Evolutionary conservation across 2,113 vertebrate species (phyloP).

Genomic region (Antechinus flavipes): DNA sequence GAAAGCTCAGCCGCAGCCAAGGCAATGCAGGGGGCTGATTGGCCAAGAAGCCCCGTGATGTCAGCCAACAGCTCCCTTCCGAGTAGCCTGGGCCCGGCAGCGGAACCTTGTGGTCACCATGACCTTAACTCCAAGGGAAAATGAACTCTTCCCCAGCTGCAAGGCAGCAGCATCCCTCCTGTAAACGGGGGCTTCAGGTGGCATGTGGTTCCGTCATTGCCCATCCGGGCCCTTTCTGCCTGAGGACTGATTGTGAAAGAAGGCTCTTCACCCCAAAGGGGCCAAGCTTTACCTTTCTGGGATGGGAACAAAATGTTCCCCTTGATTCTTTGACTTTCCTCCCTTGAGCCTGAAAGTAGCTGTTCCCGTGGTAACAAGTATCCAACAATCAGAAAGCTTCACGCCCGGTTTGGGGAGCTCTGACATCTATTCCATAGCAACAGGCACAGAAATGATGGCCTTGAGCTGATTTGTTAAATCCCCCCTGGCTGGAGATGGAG

Average conservation of each 20-base stretch:
- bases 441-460: background rate
- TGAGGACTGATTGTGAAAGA: background rate
- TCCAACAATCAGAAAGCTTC: background rate
- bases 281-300: background rate
- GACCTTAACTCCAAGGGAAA: accelerated
- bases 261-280: background rate
- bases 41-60: background rate
- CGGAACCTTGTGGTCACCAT: accelerated
- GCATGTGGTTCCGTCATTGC: background rate
- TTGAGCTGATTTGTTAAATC: background rate
- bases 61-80: accelerated
- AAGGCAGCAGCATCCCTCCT: background rate
- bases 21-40: background rate
- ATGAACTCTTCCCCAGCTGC: background rate
- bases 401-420: background rate
- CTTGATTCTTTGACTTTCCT: background rate
- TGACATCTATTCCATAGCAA: background rate
- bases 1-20: conserved; percentile 3
- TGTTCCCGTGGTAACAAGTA: background rate
- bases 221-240: background rate
- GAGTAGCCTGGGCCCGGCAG: accelerated
- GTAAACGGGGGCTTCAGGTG: background rate
- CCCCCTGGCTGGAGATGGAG: background rate
- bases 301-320: background rate
- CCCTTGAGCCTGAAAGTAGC: background rate